phyloP scores from a whole-genome alignment of 2,113 vertebrate species.

The Ranitomeya imitator region DNA sequence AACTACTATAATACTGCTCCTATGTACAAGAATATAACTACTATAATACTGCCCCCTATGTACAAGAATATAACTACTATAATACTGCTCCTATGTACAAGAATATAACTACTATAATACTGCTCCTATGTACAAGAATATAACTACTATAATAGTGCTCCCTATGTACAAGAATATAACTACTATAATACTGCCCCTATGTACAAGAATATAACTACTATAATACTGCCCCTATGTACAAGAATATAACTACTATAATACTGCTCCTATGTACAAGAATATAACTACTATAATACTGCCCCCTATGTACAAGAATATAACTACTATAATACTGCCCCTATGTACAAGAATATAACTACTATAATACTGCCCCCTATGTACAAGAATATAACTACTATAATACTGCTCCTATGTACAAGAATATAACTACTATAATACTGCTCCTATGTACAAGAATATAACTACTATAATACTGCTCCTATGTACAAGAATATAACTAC shows the following conservation, averaged over 20 bases:
- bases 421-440: neutral
- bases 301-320: neutral
- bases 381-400: neutral
- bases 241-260: neutral
- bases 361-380: neutral
- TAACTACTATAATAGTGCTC: too few species aligned
- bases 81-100: neutral
- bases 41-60: neutral
- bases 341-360: neutral
- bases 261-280: neutral
- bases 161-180: neutral
- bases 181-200: neutral
- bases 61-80: neutral
- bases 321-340: neutral
- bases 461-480: neutral
- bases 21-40: neutral
- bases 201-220: neutral
- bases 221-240: neutral
- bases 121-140: neutral
- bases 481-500: neutral
- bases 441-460: neutral
- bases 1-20: neutral
- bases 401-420: neutral
- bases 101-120: neutral
- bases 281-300: constrained; percentile 4